A percentile compares a stretch with the other conserved stretches of the same genome.
phyloP scores from a whole-genome alignment of 2,113 vertebrate genomes.

The Gymnogyps californianus region DNA sequence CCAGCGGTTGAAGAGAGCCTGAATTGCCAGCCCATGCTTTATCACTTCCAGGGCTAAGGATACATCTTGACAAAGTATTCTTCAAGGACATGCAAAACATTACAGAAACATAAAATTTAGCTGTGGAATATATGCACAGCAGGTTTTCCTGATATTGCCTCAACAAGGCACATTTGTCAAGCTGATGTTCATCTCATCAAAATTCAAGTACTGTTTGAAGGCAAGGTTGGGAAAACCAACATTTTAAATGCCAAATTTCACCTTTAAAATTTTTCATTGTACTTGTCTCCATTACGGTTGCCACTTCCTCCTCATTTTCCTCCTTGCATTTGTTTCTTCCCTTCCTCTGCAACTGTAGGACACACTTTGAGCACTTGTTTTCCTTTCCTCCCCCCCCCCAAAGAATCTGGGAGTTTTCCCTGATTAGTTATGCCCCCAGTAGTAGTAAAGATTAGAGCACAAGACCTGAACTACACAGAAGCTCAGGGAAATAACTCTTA shows the following conservation, averaged over 20 bases:
- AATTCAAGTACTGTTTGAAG: neutral
- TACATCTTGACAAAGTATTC: neutral
- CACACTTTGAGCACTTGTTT: neutral
- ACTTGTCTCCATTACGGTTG: neutral
- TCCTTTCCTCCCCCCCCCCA: neutral
- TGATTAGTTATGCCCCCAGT: neutral
- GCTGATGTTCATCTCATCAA: neutral
- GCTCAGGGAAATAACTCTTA: neutral
- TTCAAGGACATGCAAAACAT: neutral
- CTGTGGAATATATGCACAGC: neutral
- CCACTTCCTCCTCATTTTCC: neutral
- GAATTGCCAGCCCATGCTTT: neutral
- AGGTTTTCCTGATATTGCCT: neutral
- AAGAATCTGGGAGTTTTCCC: neutral
- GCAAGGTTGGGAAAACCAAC: neutral
- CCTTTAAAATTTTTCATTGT: neutral
- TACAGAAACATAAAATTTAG: neutral
- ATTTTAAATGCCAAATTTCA: neutral
- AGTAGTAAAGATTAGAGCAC: neutral
- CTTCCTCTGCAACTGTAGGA: neutral
- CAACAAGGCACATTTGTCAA: neutral
- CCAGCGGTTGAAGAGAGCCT: neutral
- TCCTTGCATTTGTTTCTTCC: neutral
- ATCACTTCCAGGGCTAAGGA: neutral
- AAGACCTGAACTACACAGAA: neutral